A percentile compares a stretch with the other conserved stretches of the same genome.
These are phyloP conservation scores for Ectemnius lituratus DNA, from an alignment of 2,888 invertebrate genomes.

Conservation along the genomic window DNA sequence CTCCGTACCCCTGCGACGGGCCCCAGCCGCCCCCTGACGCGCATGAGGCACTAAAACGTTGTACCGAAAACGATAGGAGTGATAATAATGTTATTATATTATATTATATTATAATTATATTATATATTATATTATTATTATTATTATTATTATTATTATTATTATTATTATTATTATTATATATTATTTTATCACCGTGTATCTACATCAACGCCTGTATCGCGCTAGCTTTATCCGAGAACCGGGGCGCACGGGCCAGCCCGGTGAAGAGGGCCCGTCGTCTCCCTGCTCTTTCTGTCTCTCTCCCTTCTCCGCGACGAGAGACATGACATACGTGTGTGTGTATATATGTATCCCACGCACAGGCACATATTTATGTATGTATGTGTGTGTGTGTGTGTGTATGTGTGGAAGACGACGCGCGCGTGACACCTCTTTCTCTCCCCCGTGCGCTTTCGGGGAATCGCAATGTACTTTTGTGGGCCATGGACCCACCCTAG, in stretches of 20 bases:
- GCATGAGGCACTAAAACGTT: slow-evolving; percentile 62
- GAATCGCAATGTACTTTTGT: slow-evolving; percentile 72
- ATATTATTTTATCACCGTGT: slow-evolving; percentile 42
- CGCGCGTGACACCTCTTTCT: slow-evolving; percentile 54
- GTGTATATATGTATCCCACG: too few relatives aligned
- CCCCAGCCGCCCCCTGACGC: slow-evolving; percentile 32
- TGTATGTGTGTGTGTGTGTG: too few relatives aligned
- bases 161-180: slow-evolving; percentile 57
- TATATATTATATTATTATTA: slow-evolving; percentile 61
- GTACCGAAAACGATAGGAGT: slow-evolving; percentile 73
- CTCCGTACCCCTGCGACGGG: slow-evolving; percentile 53
- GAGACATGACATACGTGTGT: slow-evolving; percentile 29
- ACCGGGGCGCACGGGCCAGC: slow-evolving; percentile 56
- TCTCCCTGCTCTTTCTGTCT: too few relatives aligned
- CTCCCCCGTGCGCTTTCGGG: slow-evolving; percentile 64
- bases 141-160: slow-evolving; percentile 48
- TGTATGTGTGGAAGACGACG: slow-evolving; percentile 41
- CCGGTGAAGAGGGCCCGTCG: slow-evolving; percentile 39
- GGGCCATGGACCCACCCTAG: slow-evolving; percentile 66
- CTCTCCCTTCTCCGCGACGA: slow-evolving; percentile 17
- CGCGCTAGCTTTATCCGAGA: slow-evolving; percentile 64
- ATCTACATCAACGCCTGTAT: slow-evolving; percentile 61
- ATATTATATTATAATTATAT: slow-evolving; percentile 56
- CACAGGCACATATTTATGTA: too few relatives aligned
- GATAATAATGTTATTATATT: slow-evolving; percentile 73